Base-by-base conservation (phyloP, 2,797 vertebrate genomes). In the Poeciliopsis turneri region DNA sequence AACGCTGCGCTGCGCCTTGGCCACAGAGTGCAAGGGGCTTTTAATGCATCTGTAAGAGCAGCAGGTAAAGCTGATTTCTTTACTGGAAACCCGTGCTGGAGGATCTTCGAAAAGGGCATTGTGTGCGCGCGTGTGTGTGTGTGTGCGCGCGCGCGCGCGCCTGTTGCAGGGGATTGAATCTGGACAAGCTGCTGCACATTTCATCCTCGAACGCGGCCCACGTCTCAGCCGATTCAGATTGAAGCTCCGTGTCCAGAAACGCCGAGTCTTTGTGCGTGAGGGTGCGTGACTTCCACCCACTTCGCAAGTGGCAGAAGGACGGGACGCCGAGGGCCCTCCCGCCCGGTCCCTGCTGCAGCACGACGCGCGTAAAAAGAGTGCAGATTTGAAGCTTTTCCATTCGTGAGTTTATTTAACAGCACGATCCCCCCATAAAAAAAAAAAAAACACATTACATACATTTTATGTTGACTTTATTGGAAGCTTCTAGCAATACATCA, bases 31-130 rank as follows among this genome's bases (percentile, higher is more conserved):
- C 90, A 91, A 51, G 88, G 83, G 86, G 93, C 90, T 94, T 90
- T 93, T 82, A 90, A 92, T 93, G 94, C 95, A 95, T 95, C 95
- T 95, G 94, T 88, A 95, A 89, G 93, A 89, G 88, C 91, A 91
- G 94, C 91, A 91, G 94, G 92, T 95, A 94, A 96, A 95, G 93
- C 94, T 94, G 93, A 95, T 94, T 95, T 95, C 92, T 94, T 95
- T 93, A 86, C 93, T 95, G 92, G 90, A 95, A 94, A 94, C 94
- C 91, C 90, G 89, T 82, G 93, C 92, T 95, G 92, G 92, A 95
- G 90, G 90, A 93, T 91, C 92, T 95, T 94, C 95, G 25, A 88
- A 90, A 85, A 90, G 86, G 79, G 88, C 86, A 80, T 69, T 74
- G 66, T 74, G 78, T 69, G 87, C 64, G 72, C 69, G 81, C 72